Percentiles rank a stretch among this genome's conserved stretches.
Conservation (phyloP, 1,140 invertebrate species). For the Ooceraea biroi region DNA sequence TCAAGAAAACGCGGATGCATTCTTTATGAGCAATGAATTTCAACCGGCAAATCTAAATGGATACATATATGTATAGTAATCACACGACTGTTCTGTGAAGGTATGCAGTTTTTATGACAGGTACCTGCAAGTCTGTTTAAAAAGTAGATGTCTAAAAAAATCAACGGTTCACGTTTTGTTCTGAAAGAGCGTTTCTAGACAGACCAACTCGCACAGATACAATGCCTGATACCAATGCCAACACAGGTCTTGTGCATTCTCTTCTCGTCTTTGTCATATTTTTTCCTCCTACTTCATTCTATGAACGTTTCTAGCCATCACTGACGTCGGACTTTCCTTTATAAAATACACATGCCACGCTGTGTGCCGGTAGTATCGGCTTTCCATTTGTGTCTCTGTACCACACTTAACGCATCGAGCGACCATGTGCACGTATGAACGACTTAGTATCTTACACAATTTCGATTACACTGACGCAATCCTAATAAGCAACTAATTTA, state of each 20-base stretch:
- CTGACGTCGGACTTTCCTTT: slow-evolving; percentile 33
- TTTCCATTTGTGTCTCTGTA: slow-evolving; percentile 20
- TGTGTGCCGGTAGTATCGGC: slow-evolving; percentile 31
- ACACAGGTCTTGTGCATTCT: neutral
- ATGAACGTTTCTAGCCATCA: neutral
- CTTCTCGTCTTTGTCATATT: neutral
- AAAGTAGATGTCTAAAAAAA: no score
- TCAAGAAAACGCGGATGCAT: slow-evolving; percentile 4
- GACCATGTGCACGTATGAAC: neutral
- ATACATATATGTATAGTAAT: neutral
- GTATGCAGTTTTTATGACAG: neutral
- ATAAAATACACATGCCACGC: slow-evolving; percentile 35
- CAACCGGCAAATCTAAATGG: neutral
- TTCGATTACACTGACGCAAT: neutral
- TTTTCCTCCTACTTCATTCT: neutral
- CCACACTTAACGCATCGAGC: neutral
- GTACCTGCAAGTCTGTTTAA: neutral
- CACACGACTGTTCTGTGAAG: neutral
- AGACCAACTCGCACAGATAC: slow-evolving; percentile 12
- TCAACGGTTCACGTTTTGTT: neutral
- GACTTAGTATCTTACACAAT: neutral
- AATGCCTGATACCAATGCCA: neutral
- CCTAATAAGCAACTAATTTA: neutral
- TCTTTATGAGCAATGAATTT: neutral
- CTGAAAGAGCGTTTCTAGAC: slow-evolving; percentile 24